Conservation (phyloP, 2,888 invertebrate genomes). For the Andrena praecox region DNA sequence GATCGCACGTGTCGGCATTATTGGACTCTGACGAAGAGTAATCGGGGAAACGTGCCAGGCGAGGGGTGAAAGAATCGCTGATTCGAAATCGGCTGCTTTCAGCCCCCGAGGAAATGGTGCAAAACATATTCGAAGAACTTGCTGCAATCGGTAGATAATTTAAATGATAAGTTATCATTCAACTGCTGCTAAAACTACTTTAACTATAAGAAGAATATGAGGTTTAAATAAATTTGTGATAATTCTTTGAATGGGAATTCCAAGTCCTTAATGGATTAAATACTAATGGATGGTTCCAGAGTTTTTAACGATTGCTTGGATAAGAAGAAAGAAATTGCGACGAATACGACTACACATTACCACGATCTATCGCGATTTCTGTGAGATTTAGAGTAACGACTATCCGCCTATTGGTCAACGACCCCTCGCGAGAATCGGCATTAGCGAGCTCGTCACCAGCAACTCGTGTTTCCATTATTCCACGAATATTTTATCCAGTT, state of each 20-base stretch:
- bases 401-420: constrained; percentile 24
- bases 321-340: constrained; percentile 24
- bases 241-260: too few species aligned
- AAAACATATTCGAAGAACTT: background rate
- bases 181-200: too few species aligned
- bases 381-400: constrained; percentile 40
- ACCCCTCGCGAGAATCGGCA: constrained; percentile 6
- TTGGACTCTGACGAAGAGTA: constrained; percentile 17
- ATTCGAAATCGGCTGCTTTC: background rate
- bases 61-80: background rate
- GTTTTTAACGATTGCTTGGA: background rate
- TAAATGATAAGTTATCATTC: too few species aligned
- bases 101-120: background rate
- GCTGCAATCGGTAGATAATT: too few species aligned
- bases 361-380: constrained; percentile 32
- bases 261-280: too few species aligned
- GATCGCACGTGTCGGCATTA: constrained; percentile 60
- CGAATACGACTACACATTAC: constrained; percentile 17
- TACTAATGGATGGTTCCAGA: too few species aligned
- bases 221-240: too few species aligned
- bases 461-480: background rate
- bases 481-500: background rate
- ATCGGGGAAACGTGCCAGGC: constrained; percentile 22
- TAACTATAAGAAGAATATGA: too few species aligned
- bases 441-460: constrained; percentile 19